Conservation (phyloP, 2,113 vertebrate species). For the Forbesichthys papilliferus region DNA sequence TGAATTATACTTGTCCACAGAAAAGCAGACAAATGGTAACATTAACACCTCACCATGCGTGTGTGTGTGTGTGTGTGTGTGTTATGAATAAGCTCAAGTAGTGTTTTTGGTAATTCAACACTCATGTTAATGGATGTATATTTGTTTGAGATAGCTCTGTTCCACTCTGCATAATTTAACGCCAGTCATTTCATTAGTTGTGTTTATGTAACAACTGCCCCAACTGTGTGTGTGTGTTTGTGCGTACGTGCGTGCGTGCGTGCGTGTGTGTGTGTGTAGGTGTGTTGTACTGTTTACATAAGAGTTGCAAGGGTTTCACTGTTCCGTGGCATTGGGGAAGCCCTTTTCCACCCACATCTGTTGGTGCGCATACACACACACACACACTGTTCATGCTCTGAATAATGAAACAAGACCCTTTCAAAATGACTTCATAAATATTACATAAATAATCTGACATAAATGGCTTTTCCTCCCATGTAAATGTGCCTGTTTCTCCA, state of each 20-base stretch:
- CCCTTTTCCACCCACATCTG: slow-evolving; percentile 74
- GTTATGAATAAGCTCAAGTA: background rate
- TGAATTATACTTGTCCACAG: slow-evolving; percentile 40
- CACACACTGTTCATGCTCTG: slow-evolving; percentile 38
- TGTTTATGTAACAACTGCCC: slow-evolving; percentile 56
- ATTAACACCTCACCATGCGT: slow-evolving; percentile 33
- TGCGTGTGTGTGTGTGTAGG: slow-evolving; percentile 22
- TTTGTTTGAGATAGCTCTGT: slow-evolving; percentile 5
- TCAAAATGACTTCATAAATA: slow-evolving; percentile 78
- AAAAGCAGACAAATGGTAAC: slow-evolving; percentile 43
- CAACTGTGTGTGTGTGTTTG: slow-evolving; percentile 18
- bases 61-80: slow-evolving; percentile 9
- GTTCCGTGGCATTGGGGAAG: slow-evolving; percentile 66
- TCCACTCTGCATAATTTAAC: slow-evolving; percentile 47
- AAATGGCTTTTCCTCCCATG: slow-evolving; percentile 63
- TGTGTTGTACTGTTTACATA: slow-evolving; percentile 61
- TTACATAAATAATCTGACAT: slow-evolving; percentile 75
- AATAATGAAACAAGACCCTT: slow-evolving; percentile 75
- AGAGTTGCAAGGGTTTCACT: slow-evolving; percentile 47
- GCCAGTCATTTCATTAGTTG: slow-evolving; percentile 36
- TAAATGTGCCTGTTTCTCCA: slow-evolving; percentile 51
- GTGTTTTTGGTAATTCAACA: slow-evolving; percentile 1
- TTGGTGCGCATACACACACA: slow-evolving; percentile 15
- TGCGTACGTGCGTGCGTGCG: slow-evolving; percentile 23
- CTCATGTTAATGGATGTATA: slow-evolving; percentile 2